Percentiles rank a stretch among this genome's conserved stretches.
These are phyloP conservation scores for Crax fasciolata DNA, from an alignment of 2,797 vertebrate species.

Conservation along the genomic window DNA sequence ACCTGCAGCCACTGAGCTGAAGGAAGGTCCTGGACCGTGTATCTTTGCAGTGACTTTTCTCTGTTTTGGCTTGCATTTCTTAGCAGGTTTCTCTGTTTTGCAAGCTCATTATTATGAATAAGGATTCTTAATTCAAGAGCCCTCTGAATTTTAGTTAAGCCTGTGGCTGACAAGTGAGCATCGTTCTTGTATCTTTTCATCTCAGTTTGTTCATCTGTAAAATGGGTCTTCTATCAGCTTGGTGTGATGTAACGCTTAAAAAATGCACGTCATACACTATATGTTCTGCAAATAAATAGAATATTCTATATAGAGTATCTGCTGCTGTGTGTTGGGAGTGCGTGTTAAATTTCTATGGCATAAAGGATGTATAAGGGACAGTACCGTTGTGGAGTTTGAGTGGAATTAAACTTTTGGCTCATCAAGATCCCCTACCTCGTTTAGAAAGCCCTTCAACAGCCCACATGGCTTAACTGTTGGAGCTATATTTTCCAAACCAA, in stretches of 20 bases:
- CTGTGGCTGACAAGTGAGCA: background rate
- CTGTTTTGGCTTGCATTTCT: background rate
- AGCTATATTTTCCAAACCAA: background rate
- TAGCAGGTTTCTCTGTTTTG: background rate
- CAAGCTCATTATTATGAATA: background rate
- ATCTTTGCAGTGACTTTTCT: background rate
- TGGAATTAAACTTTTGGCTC: background rate
- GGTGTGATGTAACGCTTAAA: background rate
- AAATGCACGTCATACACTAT: background rate
- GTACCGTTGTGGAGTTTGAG: background rate
- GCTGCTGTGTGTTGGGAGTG: background rate
- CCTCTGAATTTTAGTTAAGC: background rate
- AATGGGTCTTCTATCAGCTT: conserved; percentile 11
- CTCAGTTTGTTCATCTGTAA: conserved; percentile 30
- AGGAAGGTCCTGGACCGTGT: background rate
- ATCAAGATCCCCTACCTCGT: background rate
- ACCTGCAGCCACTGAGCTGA: background rate
- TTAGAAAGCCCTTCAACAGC: background rate
- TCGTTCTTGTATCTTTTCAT: background rate
- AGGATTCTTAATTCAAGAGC: background rate
- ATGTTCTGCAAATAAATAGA: background rate
- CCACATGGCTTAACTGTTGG: background rate
- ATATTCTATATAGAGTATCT: background rate
- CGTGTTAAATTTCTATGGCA: background rate
- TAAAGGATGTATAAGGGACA: background rate